phyloP scores from a whole-genome alignment of 2,888 invertebrate species.

The Lamproptera curius region DNA sequence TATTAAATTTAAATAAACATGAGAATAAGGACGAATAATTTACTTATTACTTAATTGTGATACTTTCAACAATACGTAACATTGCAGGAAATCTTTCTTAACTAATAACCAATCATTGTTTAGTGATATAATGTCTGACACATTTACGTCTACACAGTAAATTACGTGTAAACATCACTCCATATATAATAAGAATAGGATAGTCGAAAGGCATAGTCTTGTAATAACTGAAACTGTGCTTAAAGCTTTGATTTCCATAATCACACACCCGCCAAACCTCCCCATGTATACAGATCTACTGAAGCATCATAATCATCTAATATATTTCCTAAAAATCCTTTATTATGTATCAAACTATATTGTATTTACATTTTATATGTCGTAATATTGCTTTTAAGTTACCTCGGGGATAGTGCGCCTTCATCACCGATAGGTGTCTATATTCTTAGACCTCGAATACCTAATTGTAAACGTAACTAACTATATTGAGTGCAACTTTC shows the following conservation, averaged over 20 bases:
- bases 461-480: slow-evolving; percentile 62
- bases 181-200: no score
- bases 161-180: no score
- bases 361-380: slow-evolving; percentile 76
- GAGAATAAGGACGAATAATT: no score
- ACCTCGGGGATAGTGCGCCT: slow-evolving; percentile 74
- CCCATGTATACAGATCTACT: slow-evolving; percentile 60
- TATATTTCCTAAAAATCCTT: slow-evolving; percentile 75
- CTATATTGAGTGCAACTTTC: slow-evolving; percentile 66
- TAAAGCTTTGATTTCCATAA: slow-evolving; percentile 77
- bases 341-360: slow-evolving; percentile 74
- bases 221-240: slow-evolving; percentile 64
- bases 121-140: no score
- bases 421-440: slow-evolving; percentile 61
- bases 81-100: no score
- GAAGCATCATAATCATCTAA: slow-evolving; percentile 70
- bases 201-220: slow-evolving; percentile 61
- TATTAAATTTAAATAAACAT: no score
- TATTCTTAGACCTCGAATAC: slow-evolving; percentile 71
- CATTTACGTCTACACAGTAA: no score
- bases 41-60: no score
- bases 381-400: slow-evolving; percentile 77
- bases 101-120: no score
- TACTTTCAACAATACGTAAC: no score
- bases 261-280: slow-evolving; percentile 62